A percentile compares a stretch with the other conserved stretches of the same genome.
phyloP scores from a whole-genome alignment of 2,113 vertebrate genomes.

The Leucopternis melanops region DNA sequence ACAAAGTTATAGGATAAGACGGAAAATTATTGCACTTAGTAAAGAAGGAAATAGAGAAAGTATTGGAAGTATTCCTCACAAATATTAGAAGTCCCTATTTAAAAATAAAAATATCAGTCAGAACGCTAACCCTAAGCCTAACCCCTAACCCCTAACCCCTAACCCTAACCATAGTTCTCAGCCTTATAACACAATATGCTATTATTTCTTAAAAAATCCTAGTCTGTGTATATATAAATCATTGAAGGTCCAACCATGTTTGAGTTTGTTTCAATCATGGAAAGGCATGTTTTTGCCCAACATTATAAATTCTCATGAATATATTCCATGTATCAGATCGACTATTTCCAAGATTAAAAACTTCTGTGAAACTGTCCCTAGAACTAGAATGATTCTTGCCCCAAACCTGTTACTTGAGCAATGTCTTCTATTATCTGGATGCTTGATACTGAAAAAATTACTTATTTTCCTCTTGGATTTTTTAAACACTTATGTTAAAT shows the following conservation, averaged over 20 bases:
- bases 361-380: background rate
- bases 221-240: background rate
- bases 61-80: no score
- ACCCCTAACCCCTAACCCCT: no score
- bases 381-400: background rate
- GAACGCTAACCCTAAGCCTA: no score
- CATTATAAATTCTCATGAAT: background rate
- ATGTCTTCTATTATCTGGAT: background rate
- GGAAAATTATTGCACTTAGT: no score
- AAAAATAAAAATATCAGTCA: no score
- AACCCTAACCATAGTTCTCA: no score
- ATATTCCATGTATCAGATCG: background rate
- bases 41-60: no score
- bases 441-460: background rate
- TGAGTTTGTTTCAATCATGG: background rate
- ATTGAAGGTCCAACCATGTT: background rate
- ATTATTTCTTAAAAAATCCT: background rate
- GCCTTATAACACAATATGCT: background rate
- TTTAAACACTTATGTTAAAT: background rate
- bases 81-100: no score
- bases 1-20: no score
- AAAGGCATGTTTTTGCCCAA: background rate
- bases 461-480: background rate
- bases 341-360: background rate
- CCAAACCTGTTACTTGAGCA: background rate